Conservation (phyloP, 2,888 invertebrate species). For the Ligdia adustata region DNA sequence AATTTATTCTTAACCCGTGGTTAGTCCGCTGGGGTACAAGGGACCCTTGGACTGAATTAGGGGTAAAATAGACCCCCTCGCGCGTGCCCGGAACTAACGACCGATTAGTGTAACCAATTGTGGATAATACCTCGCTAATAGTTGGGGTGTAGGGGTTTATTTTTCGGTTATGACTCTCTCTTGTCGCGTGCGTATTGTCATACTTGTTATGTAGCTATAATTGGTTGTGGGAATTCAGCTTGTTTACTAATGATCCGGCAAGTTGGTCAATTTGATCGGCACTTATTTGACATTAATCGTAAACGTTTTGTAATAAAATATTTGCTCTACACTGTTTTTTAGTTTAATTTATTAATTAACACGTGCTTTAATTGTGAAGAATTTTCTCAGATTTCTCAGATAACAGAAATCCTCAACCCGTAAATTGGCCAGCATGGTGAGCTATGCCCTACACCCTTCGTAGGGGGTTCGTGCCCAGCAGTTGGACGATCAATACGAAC, state of each 20-base stretch:
- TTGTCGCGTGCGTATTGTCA: slow-evolving; percentile 31
- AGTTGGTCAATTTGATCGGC: neutral
- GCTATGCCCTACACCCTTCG: no score
- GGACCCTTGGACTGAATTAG: neutral
- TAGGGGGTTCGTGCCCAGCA: no score
- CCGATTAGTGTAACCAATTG: slow-evolving; percentile 81
- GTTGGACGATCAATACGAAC: no score
- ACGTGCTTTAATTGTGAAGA: no score
- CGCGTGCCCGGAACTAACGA: slow-evolving; percentile 74
- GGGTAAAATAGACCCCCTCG: slow-evolving; percentile 19
- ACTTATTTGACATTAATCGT: no score
- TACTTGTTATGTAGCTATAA: slow-evolving; percentile 19
- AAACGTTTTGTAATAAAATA: no score
- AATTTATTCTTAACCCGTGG: no score
- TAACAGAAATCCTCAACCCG: no score
- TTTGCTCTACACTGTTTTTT: no score
- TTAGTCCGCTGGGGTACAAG: slow-evolving; percentile 3
- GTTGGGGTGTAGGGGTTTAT: slow-evolving; percentile 61
- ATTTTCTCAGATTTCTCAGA: no score
- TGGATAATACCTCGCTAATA: slow-evolving; percentile 76
- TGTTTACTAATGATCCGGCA: slow-evolving; percentile 4
- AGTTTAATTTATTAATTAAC: no score
- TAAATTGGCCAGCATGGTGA: no score
- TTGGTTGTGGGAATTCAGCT: slow-evolving; percentile 23
- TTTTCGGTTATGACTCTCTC: slow-evolving; percentile 46